phyloP scores from a whole-genome alignment of 2,888 invertebrate genomes.

The Julus scanicus region DNA sequence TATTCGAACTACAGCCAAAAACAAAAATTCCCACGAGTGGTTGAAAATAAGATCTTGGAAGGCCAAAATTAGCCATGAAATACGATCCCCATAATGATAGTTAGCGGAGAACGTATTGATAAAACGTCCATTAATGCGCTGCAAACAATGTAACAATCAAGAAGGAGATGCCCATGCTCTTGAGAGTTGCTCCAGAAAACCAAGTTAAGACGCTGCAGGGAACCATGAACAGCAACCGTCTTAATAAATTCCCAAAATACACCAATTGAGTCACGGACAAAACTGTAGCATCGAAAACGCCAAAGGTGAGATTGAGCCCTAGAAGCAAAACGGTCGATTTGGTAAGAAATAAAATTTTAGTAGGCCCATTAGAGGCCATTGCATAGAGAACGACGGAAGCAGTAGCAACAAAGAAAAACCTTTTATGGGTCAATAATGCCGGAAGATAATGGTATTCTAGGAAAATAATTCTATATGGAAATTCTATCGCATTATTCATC shows the following conservation, averaged over 20 bases:
- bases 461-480: conserved; percentile 39
- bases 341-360: conserved; percentile 43
- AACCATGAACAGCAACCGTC: not conserved
- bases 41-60: not conserved
- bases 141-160: not conserved
- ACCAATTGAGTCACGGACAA: conserved; percentile 25
- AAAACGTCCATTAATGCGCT: not conserved
- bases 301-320: not conserved
- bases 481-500: conserved; percentile 1
- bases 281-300: conserved; percentile 1
- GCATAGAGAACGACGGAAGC: not conserved
- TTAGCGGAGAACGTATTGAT: not conserved
- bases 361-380: not conserved
- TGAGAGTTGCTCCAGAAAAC: not conserved
- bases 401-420: not conserved
- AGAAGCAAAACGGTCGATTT: conserved; percentile 45
- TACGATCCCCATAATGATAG: not conserved
- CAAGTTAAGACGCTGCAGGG: conserved; percentile 9
- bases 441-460: not conserved
- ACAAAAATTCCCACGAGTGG: not conserved
- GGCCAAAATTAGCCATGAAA: not conserved
- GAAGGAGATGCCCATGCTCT: not conserved
- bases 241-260: conserved; percentile 2
- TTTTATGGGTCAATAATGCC: conserved; percentile 37
- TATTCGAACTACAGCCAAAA: not conserved